A percentile compares a stretch with the other conserved stretches of the same genome.
Evolutionary conservation across 2,113 vertebrate genomes (phyloP).

Genomic region (Poeciliopsis occidentalis): DNA sequence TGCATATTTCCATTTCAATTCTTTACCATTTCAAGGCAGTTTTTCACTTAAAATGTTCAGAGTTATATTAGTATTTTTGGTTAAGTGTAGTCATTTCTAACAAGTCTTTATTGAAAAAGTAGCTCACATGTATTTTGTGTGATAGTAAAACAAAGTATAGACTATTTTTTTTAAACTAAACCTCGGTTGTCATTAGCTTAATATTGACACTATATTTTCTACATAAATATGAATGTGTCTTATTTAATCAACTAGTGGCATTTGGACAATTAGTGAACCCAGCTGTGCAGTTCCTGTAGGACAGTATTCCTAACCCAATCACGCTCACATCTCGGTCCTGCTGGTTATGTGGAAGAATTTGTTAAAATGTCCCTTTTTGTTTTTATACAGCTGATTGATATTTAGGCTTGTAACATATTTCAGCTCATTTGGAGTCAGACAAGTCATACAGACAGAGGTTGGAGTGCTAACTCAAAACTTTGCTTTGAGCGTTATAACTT

Average conservation of each 20-base stretch:
- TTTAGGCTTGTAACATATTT: neutral
- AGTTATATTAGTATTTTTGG: too few species aligned
- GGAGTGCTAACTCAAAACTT: too few species aligned
- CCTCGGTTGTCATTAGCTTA: neutral
- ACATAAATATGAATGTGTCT: neutral
- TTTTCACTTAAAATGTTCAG: too few species aligned
- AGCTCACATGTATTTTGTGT: too few species aligned
- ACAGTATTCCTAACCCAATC: neutral
- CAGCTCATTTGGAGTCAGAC: too few species aligned
- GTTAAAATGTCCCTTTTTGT: neutral
- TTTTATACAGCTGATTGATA: neutral
- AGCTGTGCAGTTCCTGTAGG: neutral
- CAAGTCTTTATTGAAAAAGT: too few species aligned
- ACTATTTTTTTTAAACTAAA: too few species aligned
- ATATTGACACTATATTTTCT: neutral
- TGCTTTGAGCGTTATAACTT: too few species aligned
- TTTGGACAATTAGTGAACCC: neutral
- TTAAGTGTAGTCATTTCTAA: too few species aligned
- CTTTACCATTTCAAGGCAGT: too few species aligned
- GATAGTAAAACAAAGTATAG: too few species aligned
- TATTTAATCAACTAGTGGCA: neutral
- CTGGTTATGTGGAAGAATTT: neutral
- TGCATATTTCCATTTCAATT: neutral
- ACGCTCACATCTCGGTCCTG: neutral
- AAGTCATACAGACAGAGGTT: too few species aligned